Percentiles rank a stretch among this genome's conserved stretches.
Conservation (phyloP, 1,140 invertebrate species). For the Chrysomallon squamiferum region DNA sequence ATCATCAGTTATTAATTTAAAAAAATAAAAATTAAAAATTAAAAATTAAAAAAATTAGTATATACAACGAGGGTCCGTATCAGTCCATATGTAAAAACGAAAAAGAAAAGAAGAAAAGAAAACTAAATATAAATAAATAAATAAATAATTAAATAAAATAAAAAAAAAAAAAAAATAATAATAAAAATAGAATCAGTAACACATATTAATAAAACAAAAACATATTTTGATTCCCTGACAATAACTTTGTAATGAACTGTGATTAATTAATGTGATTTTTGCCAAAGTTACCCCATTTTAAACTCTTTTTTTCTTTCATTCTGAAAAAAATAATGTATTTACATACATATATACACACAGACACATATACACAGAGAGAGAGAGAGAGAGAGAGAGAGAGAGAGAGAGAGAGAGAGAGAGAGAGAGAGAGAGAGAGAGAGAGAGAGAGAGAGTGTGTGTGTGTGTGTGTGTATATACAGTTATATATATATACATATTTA, state of each 20-base stretch:
- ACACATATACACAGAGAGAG: background rate
- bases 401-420: background rate
- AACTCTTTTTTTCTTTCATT: background rate
- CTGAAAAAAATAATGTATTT: background rate
- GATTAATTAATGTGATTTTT: background rate
- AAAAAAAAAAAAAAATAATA: background rate
- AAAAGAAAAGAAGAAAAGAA: background rate
- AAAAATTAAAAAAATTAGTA: too few species aligned
- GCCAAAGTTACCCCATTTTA: background rate
- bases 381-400: background rate
- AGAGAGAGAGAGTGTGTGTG: background rate
- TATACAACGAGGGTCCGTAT: too few species aligned
- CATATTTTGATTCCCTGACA: background rate
- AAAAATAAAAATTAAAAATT: too few species aligned
- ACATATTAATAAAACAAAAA: background rate
- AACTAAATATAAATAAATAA: background rate
- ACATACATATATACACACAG: background rate
- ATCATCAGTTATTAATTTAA: too few species aligned
- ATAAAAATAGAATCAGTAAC: background rate
- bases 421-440: background rate
- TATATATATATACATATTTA: background rate
- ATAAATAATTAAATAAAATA: background rate
- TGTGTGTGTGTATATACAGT: background rate
- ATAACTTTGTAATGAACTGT: background rate
- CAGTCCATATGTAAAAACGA: too few species aligned